A percentile compares a stretch with the other conserved stretches of the same genome.
Evolutionary conservation across 2,888 invertebrate genomes (phyloP).

Genomic region (Lasioglossum villosulum): DNA sequence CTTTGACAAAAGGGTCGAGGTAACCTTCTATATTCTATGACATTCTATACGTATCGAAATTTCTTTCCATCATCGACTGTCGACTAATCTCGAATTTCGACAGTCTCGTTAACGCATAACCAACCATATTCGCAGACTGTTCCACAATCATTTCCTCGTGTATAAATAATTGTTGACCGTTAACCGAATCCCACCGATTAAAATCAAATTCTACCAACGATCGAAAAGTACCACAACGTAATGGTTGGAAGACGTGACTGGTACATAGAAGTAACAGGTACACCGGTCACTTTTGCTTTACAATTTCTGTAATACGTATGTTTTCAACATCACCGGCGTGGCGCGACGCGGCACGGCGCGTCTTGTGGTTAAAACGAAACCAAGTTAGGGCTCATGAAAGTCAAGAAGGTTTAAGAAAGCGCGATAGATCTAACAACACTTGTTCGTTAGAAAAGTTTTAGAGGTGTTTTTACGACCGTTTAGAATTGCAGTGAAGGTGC

Average conservation of each 20-base stretch:
- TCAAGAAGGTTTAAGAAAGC: slow-evolving; percentile 13
- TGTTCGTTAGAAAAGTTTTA: neutral
- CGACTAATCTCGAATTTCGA: neutral
- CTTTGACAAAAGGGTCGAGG: slow-evolving; percentile 54
- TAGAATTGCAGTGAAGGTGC: neutral
- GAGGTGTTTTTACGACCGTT: neutral
- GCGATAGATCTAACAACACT: neutral
- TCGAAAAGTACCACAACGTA: neutral
- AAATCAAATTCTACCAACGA: neutral
- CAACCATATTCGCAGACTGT: neutral
- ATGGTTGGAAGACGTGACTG: neutral
- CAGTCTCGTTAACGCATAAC: neutral
- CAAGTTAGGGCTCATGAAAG: slow-evolving; percentile 3
- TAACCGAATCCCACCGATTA: neutral
- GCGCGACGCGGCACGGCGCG: no score
- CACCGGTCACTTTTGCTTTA: neutral
- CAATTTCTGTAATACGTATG: neutral
- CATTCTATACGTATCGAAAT: neutral
- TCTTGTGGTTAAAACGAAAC: neutral
- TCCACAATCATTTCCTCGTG: neutral
- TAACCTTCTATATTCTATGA: slow-evolving; percentile 35
- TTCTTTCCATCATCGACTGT: neutral
- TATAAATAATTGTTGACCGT: neutral
- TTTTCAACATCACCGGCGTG: neutral
- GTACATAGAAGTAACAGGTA: neutral